Evolutionary conservation across 1,140 invertebrate genomes (phyloP).

Genomic region (Caenorhabditis brenneri): DNA sequence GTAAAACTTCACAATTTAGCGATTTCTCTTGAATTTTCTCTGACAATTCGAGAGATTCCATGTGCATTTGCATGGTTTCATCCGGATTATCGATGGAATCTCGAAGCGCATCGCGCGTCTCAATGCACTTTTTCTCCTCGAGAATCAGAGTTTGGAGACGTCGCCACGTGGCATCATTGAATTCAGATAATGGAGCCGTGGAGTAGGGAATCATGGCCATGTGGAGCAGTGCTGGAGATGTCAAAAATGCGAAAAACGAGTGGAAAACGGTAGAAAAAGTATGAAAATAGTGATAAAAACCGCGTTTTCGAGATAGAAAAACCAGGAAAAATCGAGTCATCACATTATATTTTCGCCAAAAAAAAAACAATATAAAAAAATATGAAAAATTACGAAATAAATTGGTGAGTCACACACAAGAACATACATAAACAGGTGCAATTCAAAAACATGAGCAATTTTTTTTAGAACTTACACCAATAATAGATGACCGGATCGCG

Average conservation of each 20-base stretch:
- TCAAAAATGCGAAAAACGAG: no score
- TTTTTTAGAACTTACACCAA: conserved; percentile 82
- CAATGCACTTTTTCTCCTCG: neutral
- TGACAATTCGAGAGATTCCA: neutral
- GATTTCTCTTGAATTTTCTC: neutral
- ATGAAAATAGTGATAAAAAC: neutral
- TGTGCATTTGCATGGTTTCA: neutral
- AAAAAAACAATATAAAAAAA: neutral
- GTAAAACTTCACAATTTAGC: neutral
- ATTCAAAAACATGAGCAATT: neutral
- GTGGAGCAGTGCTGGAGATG: neutral
- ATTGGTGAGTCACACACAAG: no score
- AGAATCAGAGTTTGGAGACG: neutral
- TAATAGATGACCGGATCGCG: conserved; percentile 84
- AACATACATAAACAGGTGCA: no score
- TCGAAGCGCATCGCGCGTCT: no score
- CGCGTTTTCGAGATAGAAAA: no score
- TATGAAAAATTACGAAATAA: no score
- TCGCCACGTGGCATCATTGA: neutral
- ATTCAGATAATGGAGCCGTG: neutral
- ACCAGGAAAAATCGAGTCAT: no score
- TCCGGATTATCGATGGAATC: no score
- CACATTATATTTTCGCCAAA: no score
- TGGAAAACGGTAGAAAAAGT: neutral
- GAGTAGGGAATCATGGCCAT: neutral